phyloP scores from a whole-genome alignment of 2,888 invertebrate species.

The Sarcophaga rosellei region DNA sequence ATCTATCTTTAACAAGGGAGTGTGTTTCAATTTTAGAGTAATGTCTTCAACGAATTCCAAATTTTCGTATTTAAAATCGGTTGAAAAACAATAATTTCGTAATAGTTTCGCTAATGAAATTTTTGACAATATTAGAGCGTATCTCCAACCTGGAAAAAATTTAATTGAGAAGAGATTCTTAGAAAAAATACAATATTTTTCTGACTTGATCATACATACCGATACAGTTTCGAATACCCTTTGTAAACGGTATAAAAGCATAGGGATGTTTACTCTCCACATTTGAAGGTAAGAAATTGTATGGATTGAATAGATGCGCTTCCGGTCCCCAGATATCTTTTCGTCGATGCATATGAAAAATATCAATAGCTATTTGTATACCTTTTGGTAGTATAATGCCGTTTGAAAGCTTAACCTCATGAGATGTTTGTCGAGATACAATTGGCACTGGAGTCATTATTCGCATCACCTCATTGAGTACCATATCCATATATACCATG shows the following conservation, averaged over 20 bases:
- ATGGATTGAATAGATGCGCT: constrained; percentile 79
- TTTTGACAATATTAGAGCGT: constrained; percentile 77
- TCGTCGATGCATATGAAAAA: constrained; percentile 78
- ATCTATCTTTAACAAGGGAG: constrained; percentile 73
- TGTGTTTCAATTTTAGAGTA: constrained; percentile 75
- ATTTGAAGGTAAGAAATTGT: constrained; percentile 78
- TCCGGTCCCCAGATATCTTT: constrained; percentile 78
- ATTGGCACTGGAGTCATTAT: constrained; percentile 78
- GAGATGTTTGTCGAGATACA: constrained; percentile 74
- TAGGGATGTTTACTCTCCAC: constrained; percentile 77
- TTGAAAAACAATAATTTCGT: constrained; percentile 76
- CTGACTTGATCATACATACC: constrained; percentile 68
- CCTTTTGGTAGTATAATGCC: constrained; percentile 77
- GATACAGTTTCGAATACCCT: constrained; percentile 79
- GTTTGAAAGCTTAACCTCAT: constrained; percentile 74
- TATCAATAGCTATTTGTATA: constrained; percentile 76
- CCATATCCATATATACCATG: constrained; percentile 77
- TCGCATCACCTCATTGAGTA: constrained; percentile 79
- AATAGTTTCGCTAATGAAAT: constrained; percentile 76
- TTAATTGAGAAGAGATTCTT: neutral
- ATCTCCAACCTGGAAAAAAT: constrained; percentile 75
- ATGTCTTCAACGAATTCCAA: constrained; percentile 78
- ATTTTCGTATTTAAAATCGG: constrained; percentile 75
- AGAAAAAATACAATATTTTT: neutral
- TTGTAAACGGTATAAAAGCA: constrained; percentile 79